These are phyloP conservation scores for Origma solitaria DNA, from an alignment of 2,113 vertebrate species.

Conservation along the genomic window DNA sequence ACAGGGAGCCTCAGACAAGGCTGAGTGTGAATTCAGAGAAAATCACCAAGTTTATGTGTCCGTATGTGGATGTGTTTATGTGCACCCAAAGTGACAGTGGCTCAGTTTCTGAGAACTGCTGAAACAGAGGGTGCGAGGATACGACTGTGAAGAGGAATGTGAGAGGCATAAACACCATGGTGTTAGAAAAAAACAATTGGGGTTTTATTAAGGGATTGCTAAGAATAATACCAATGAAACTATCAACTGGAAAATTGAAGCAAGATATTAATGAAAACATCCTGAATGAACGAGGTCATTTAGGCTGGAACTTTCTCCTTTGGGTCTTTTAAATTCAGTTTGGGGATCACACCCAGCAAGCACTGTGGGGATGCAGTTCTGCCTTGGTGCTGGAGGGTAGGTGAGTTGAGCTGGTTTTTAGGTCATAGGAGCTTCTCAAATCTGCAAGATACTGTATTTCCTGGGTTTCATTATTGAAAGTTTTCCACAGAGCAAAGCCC, in stretches of 20 bases:
- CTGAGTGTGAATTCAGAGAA: background rate
- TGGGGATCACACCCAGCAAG: background rate
- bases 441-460: background rate
- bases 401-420: background rate
- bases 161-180: background rate
- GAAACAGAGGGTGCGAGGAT: background rate
- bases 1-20: background rate
- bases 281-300: background rate
- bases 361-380: background rate
- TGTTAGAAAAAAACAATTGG: background rate
- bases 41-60: background rate
- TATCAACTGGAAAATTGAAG: slow-evolving; percentile 7
- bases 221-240: background rate
- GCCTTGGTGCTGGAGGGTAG: background rate
- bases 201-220: background rate
- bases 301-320: background rate
- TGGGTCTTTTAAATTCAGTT: background rate
- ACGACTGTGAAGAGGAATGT: background rate
- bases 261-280: background rate
- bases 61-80: background rate
- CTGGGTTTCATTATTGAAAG: background rate
- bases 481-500: background rate
- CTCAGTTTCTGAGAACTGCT: background rate
- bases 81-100: background rate
- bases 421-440: background rate